Evolutionary conservation across 2,113 vertebrate genomes (phyloP).

Genomic region (Salminus brasiliensis): DNA sequence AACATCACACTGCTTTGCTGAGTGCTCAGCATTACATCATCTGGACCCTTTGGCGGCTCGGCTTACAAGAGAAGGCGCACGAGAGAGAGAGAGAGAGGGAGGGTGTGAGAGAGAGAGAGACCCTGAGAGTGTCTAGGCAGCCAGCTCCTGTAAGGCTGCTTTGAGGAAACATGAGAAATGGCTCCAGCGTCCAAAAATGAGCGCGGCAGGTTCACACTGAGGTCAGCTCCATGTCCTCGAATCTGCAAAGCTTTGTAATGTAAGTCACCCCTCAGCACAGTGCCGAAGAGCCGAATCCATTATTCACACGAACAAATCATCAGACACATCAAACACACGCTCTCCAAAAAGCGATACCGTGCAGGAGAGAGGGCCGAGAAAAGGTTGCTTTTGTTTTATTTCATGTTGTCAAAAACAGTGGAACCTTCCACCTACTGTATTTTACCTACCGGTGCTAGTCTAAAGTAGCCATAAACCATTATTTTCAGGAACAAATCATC

Average conservation of each 20-base stretch:
- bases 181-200: constrained; percentile 50
- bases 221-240: constrained; percentile 47
- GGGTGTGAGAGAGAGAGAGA: constrained; percentile 13
- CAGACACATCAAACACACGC: constrained; percentile 51
- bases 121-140: constrained; percentile 22
- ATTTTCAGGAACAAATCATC: no score
- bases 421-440: no score
- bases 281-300: constrained; percentile 41
- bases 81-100: constrained; percentile 33
- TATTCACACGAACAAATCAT: constrained; percentile 55
- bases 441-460: no score
- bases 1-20: constrained; percentile 63
- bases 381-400: no score
- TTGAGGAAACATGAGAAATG: constrained; percentile 56
- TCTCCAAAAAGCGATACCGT: no score
- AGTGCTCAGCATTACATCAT: constrained; percentile 78
- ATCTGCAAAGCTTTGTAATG: constrained; percentile 52
- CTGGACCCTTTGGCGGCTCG: constrained; percentile 49
- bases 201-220: constrained; percentile 46
- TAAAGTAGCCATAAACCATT: no score
- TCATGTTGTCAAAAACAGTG: no score
- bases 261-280: constrained; percentile 45
- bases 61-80: constrained; percentile 38
- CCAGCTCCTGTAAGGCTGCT: constrained; percentile 35
- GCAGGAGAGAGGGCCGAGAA: no score